Evolutionary conservation across 2,113 vertebrate species (phyloP).

Genomic region (Anseranas semipalmata): DNA sequence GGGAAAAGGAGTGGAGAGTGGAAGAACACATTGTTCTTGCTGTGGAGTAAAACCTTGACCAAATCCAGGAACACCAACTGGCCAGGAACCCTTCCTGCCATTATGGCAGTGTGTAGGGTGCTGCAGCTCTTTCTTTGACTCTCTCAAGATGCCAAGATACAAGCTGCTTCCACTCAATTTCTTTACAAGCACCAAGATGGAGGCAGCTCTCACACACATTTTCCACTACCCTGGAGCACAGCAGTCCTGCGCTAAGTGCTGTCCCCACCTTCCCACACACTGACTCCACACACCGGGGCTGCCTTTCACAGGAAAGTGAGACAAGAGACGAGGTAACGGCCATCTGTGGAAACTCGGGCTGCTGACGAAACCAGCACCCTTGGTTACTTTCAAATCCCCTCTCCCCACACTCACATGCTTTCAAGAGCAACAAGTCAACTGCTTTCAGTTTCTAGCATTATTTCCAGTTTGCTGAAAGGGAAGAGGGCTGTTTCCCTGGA

Average conservation of each 20-base stretch:
- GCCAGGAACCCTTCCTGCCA: background rate
- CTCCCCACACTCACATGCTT: constrained; percentile 54
- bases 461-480: constrained; percentile 17
- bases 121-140: background rate
- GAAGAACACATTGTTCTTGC: background rate
- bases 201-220: background rate
- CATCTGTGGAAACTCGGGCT: background rate
- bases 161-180: background rate
- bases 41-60: background rate
- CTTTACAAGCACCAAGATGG: background rate
- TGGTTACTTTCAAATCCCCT: background rate
- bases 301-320: background rate
- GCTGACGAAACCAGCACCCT: background rate
- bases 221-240: background rate
- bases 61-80: background rate
- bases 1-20: background rate
- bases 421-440: constrained; percentile 29
- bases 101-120: rapidly evolving
- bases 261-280: rapidly evolving
- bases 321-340: background rate
- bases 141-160: background rate
- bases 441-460: background rate
- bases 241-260: background rate
- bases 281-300: rapidly evolving
- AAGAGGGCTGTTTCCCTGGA: background rate